Conservation (phyloP, 1,140 invertebrate genomes). For the Bombus superbus region DNA sequence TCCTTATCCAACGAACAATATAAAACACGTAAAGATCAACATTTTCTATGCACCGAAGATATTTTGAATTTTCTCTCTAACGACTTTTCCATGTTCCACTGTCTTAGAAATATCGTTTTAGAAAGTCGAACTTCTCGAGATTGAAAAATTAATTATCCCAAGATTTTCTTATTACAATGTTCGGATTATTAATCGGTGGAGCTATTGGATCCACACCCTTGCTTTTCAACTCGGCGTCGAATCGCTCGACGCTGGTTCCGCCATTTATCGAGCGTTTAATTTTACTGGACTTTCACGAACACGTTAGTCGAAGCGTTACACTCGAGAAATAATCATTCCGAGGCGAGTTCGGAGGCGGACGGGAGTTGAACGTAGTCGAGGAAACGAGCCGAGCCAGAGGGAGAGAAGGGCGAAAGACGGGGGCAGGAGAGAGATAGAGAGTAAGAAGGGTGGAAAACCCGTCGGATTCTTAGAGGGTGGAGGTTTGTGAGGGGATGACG, state of each 20-base stretch:
- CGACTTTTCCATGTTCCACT: too few species aligned
- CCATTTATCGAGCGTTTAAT: conserved; percentile 46
- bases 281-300: conserved; percentile 42
- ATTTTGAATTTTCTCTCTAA: too few species aligned
- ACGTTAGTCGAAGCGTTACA: conserved; percentile 47
- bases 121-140: neutral
- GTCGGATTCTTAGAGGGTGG: conserved; percentile 48
- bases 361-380: conserved; percentile 54
- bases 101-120: too few species aligned
- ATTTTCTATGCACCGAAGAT: too few species aligned
- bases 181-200: conserved; percentile 18
- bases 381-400: conserved; percentile 39
- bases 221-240: neutral
- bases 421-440: neutral
- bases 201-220: neutral
- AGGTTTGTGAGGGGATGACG: conserved; percentile 1
- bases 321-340: conserved; percentile 61
- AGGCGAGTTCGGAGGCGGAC: conserved; percentile 12
- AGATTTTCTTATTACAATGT: neutral
- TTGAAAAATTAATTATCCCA: neutral
- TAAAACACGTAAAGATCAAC: neutral
- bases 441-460: conserved; percentile 52
- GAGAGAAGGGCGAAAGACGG: neutral
- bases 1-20: neutral
- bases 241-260: neutral